Conservation (phyloP, 92 coral and sea anemone species). For the Epizoanthus illoricatus region DNA sequence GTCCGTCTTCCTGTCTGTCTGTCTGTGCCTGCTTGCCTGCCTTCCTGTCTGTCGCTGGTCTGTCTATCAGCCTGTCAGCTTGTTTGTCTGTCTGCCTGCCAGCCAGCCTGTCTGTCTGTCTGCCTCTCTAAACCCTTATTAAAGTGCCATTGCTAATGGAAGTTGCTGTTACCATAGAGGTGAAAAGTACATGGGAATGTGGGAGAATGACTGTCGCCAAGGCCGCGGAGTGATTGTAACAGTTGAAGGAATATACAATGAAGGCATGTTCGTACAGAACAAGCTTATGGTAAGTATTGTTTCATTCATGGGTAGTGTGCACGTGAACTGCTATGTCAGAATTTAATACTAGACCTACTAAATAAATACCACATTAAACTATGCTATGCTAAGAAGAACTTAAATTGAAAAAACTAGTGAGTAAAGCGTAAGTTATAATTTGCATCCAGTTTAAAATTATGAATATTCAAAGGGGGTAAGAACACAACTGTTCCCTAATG, state of each 20-base stretch:
- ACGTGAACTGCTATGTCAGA: not conserved
- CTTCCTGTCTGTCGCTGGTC: too few species aligned
- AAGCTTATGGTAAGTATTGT: slow-evolving; percentile 71
- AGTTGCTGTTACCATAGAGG: slow-evolving; percentile 61
- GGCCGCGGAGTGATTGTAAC: slow-evolving; percentile 91
- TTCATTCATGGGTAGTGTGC: not conserved
- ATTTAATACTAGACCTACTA: not conserved
- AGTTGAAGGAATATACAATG: slow-evolving; percentile 91
- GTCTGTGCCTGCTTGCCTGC: too few species aligned
- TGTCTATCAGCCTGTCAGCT: not conserved
- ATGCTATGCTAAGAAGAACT: not conserved
- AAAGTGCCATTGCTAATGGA: not conserved
- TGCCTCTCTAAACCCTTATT: not conserved
- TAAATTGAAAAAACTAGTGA: too few species aligned
- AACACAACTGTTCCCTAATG: too few species aligned
- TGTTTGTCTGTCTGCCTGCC: not conserved
- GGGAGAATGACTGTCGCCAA: slow-evolving; percentile 88
- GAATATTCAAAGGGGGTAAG: too few species aligned
- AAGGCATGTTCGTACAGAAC: slow-evolving; percentile 78
- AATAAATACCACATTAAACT: not conserved
- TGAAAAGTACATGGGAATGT: slow-evolving; percentile 99
- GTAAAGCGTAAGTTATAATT: too few species aligned
- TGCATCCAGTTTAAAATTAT: too few species aligned
- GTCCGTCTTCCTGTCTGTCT: not conserved
- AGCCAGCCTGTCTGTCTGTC: not conserved